phyloP scores from a whole-genome alignment of 2,888 invertebrate genomes.

The Desoria tigrina region DNA sequence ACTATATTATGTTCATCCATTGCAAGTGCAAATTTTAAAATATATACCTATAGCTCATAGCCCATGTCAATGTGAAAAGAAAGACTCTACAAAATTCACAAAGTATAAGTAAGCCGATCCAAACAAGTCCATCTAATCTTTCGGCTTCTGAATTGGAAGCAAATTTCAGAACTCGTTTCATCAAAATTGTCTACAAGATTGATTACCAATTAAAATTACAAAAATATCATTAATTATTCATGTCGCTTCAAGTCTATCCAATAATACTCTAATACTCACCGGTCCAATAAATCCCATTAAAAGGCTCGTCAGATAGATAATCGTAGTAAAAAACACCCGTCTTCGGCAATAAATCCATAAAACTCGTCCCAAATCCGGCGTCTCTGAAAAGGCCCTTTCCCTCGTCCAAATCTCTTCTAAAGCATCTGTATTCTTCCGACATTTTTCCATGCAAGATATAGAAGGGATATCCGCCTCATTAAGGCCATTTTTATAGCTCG shows the following conservation, averaged over 20 bases:
- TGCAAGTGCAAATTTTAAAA: neutral
- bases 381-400: slow-evolving; percentile 56
- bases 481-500: slow-evolving; percentile 58
- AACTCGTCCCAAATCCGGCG: slow-evolving; percentile 56
- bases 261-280: slow-evolving; percentile 56
- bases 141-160: slow-evolving; percentile 57
- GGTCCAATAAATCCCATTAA: slow-evolving; percentile 61
- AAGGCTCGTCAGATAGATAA: slow-evolving; percentile 58
- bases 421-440: slow-evolving; percentile 40
- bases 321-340: slow-evolving; percentile 58
- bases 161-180: slow-evolving; percentile 59
- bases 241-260: neutral
- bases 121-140: slow-evolving; percentile 58
- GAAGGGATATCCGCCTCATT: slow-evolving; percentile 51
- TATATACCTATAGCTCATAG: slow-evolving; percentile 58
- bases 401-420: slow-evolving; percentile 60
- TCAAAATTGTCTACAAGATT: slow-evolving; percentile 58
- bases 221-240: slow-evolving; percentile 7
- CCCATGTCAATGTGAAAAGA: slow-evolving; percentile 61
- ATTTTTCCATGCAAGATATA: slow-evolving; percentile 41
- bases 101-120: slow-evolving; percentile 58
- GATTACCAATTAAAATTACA: too few relatives aligned
- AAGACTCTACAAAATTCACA: slow-evolving; percentile 60
- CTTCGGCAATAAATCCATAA: slow-evolving; percentile 61
- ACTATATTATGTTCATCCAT: neutral